Conservation (phyloP, 2,797 vertebrate species). For the Tinamus major region DNA sequence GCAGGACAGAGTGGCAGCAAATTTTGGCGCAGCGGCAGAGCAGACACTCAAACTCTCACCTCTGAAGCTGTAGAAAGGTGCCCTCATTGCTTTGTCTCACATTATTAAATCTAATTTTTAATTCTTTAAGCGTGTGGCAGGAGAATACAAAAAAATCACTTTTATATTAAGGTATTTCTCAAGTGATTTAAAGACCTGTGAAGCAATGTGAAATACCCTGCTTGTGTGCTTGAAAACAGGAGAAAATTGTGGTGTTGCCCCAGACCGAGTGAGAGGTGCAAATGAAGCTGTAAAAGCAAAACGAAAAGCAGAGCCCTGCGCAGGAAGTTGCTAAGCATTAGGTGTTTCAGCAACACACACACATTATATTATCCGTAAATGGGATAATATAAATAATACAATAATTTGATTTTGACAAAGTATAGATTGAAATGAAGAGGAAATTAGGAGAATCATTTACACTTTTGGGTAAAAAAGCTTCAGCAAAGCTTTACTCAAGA, state of each 20-base stretch:
- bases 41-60: not conserved
- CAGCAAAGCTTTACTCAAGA: not conserved
- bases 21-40: not conserved
- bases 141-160: not conserved
- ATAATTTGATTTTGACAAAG: not conserved
- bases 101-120: not conserved
- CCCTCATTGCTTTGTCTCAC: not conserved
- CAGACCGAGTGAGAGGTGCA: not conserved
- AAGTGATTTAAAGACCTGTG: not conserved
- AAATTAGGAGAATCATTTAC: slow-evolving; percentile 22
- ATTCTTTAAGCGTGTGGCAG: not conserved
- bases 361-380: not conserved
- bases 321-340: not conserved
- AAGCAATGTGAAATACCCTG: not conserved
- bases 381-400: not conserved
- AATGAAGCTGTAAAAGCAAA: not conserved
- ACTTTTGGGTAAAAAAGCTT: not conserved
- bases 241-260: not conserved
- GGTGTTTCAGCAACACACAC: not conserved
- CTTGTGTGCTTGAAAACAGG: not conserved
- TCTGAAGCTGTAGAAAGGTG: not conserved
- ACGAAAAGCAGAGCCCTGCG: not conserved
- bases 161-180: not conserved
- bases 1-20: not conserved
- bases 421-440: not conserved